These are phyloP conservation scores for Hermetia illucens DNA, from an alignment of 1,140 invertebrate species.

Conservation along the genomic window DNA sequence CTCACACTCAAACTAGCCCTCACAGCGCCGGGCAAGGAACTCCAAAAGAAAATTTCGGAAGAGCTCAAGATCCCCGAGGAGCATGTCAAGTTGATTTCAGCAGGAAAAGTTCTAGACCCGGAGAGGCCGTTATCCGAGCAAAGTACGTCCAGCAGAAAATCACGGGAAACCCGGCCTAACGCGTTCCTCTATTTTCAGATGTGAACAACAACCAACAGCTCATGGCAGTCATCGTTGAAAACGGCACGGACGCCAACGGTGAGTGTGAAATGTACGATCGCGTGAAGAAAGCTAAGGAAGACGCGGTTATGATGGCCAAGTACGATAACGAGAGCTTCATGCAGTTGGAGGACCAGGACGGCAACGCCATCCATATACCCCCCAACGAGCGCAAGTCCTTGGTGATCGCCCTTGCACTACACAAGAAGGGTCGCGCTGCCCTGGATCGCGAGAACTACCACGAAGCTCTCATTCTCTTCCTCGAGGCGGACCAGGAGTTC, in stretches of 20 bases:
- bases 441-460: constrained; percentile 48
- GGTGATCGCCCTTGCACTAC: constrained; percentile 55
- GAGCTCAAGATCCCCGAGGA: constrained; percentile 23
- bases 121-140: constrained; percentile 36
- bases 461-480: constrained; percentile 50
- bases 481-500: constrained; percentile 63
- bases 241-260: constrained; percentile 15
- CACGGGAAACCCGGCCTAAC: neutral
- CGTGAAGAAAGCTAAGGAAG: constrained; percentile 19
- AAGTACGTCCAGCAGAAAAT: constrained; percentile 13
- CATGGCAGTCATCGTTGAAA: constrained; percentile 43
- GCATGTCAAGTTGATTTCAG: constrained; percentile 48
- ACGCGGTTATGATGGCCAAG: constrained; percentile 11
- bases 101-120: constrained; percentile 47
- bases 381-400: constrained; percentile 47
- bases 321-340: neutral
- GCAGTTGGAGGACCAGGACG: constrained; percentile 63
- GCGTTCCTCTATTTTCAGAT: constrained; percentile 14
- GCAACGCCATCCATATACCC: constrained; percentile 52
- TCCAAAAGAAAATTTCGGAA: constrained; percentile 39
- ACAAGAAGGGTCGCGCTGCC: constrained; percentile 57
- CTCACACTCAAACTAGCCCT: constrained; percentile 32
- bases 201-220: constrained; percentile 49
- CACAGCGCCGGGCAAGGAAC: constrained; percentile 33
- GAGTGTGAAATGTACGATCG: constrained; percentile 18